Conservation (phyloP, 2,113 vertebrate species). For the Crocuta crocuta region DNA sequence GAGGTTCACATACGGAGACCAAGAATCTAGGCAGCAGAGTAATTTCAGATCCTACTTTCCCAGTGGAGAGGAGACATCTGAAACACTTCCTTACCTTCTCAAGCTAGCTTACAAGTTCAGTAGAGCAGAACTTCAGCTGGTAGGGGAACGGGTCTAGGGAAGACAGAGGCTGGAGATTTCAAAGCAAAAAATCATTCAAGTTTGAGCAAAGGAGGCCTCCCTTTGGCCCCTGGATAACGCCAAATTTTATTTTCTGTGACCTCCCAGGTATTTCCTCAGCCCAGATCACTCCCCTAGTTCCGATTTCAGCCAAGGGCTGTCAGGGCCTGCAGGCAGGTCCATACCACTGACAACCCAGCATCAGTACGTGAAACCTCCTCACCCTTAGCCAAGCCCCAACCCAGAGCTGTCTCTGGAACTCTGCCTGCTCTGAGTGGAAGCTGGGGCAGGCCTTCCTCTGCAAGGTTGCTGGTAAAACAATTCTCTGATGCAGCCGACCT, state of each 20-base stretch:
- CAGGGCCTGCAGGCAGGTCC: neutral
- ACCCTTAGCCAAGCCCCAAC: neutral
- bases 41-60: neutral
- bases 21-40: neutral
- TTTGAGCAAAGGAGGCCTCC: neutral
- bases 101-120: neutral
- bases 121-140: neutral
- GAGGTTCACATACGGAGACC: neutral
- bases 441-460: neutral
- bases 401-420: neutral
- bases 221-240: neutral
- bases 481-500: neutral
- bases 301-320: neutral
- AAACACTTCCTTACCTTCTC: neutral
- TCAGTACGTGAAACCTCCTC: neutral
- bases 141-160: neutral
- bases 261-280: neutral
- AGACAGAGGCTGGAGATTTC: neutral
- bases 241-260: neutral
- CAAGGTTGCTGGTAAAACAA: neutral
- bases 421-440: neutral
- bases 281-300: neutral
- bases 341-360: neutral
- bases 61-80: neutral
- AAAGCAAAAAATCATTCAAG: neutral